Evolutionary conservation across 2,888 invertebrate species (phyloP).

Genomic region (Agonopterix subpropinquella): DNA sequence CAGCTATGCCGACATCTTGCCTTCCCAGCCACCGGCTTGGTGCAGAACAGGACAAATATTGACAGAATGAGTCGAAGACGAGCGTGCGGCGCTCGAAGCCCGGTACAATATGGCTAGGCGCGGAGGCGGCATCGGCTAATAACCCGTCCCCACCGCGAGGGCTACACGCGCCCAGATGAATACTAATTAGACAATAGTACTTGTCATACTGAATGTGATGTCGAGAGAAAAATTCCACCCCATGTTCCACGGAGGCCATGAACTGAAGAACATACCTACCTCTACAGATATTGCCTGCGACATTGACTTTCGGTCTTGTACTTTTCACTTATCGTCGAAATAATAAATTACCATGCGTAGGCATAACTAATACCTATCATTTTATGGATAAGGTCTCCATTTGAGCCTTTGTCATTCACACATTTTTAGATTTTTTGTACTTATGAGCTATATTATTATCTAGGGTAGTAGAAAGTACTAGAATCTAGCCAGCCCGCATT

Average conservation of each 20-base stretch:
- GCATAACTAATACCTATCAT: too few species aligned
- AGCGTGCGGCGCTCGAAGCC: slow-evolving; percentile 67
- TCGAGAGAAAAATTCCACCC: background rate
- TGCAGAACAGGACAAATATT: slow-evolving; percentile 55
- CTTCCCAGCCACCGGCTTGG: slow-evolving; percentile 79
- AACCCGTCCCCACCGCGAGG: slow-evolving; percentile 75
- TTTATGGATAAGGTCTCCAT: too few species aligned
- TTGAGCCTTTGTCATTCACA: too few species aligned
- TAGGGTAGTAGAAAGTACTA: too few species aligned
- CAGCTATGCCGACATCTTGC: slow-evolving; percentile 94
- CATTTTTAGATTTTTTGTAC: too few species aligned
- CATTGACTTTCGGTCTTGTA: too few species aligned
- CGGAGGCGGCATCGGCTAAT: slow-evolving; percentile 74
- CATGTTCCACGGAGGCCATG: background rate
- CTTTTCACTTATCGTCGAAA: too few species aligned
- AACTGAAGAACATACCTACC: background rate
- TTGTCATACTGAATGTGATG: slow-evolving; percentile 23
- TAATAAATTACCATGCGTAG: too few species aligned
- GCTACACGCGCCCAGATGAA: slow-evolving; percentile 73
- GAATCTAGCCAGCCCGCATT: too few species aligned
- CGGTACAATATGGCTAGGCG: slow-evolving; percentile 73
- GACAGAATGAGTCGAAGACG: slow-evolving; percentile 55
- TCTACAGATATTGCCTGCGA: too few species aligned
- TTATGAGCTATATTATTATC: too few species aligned
- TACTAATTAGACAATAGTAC: slow-evolving; percentile 71